Evolutionary conservation across 2,888 invertebrate species (phyloP).

Genomic region (Ferrisia virgata): DNA sequence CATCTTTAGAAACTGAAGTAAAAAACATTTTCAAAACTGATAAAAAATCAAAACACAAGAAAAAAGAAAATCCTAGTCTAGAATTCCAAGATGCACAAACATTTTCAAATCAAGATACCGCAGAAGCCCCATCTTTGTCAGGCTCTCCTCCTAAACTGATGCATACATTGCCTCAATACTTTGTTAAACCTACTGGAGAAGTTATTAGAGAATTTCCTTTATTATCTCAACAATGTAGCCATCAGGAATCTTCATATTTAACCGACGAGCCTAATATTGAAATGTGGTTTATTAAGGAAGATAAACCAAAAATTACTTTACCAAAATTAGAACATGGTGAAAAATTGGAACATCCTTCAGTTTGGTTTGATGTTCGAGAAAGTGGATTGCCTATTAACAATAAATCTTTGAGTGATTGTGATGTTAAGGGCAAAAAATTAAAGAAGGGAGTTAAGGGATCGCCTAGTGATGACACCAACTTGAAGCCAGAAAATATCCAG

Average conservation of each 20-base stretch:
- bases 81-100: neutral
- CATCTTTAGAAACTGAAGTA: conserved; percentile 8
- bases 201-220: conserved; percentile 35
- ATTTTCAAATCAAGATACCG: neutral
- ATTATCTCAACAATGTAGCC: neutral
- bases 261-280: conserved; percentile 6
- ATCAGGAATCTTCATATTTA: neutral
- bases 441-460: neutral
- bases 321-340: conserved; percentile 1
- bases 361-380: conserved; percentile 32
- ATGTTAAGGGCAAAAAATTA: neutral
- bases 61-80: neutral
- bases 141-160: neutral
- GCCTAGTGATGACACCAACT: neutral
- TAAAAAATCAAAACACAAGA: neutral
- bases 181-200: conserved; percentile 34
- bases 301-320: neutral
- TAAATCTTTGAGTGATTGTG: neutral
- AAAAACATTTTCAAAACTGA: conserved; percentile 30
- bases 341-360: neutral
- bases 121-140: neutral
- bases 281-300: conserved; percentile 23
- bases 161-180: neutral
- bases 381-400: conserved; percentile 7
- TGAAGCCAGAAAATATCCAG: neutral